Percentiles rank a stretch among this genome's conserved stretches.
Evolutionary conservation across 2,888 invertebrate species (phyloP).

Genomic region (Drosophila rubida): DNA sequence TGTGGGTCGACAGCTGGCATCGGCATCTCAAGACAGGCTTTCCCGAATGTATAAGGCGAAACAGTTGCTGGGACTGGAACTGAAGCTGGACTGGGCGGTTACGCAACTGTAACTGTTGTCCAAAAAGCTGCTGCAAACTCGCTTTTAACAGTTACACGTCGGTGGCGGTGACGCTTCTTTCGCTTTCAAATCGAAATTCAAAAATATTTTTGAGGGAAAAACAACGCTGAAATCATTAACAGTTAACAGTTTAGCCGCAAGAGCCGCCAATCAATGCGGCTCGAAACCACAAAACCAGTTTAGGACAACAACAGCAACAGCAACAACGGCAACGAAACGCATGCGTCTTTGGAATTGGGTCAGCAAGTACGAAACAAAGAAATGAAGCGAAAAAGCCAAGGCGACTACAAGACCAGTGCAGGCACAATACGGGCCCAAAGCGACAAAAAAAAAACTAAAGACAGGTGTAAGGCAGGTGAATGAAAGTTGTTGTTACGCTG

Average conservation of each 20-base stretch:
- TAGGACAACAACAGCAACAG: constrained; percentile 64
- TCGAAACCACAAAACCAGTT: constrained; percentile 70
- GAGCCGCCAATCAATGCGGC: constrained; percentile 63
- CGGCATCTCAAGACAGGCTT: background rate
- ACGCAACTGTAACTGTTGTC: constrained; percentile 50
- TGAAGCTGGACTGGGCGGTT: constrained; percentile 27
- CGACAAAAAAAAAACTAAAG: constrained; percentile 10
- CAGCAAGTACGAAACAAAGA: constrained; percentile 71
- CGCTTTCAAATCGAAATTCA: constrained; percentile 74
- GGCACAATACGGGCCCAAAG: constrained; percentile 33
- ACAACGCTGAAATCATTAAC: constrained; percentile 71
- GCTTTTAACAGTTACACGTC: constrained; percentile 52
- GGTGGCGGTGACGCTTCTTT: constrained; percentile 60
- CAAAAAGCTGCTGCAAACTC: constrained; percentile 45
- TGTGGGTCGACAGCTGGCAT: constrained; percentile 52
- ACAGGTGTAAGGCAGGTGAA: constrained; percentile 55
- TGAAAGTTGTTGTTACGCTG: constrained; percentile 42
- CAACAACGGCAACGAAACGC: constrained; percentile 57
- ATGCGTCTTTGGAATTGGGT: constrained; percentile 76
- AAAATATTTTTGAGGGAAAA: constrained; percentile 63
- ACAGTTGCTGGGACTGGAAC: background rate
- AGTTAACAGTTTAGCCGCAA: constrained; percentile 67
- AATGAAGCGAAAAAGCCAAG: constrained; percentile 58
- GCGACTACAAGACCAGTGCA: constrained; percentile 47
- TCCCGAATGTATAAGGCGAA: background rate